Evolutionary conservation across 2,113 vertebrate species (phyloP), one percentile per base, ranked within the genome.

Genomic region (Coryphaenoides rupestris): DNA sequence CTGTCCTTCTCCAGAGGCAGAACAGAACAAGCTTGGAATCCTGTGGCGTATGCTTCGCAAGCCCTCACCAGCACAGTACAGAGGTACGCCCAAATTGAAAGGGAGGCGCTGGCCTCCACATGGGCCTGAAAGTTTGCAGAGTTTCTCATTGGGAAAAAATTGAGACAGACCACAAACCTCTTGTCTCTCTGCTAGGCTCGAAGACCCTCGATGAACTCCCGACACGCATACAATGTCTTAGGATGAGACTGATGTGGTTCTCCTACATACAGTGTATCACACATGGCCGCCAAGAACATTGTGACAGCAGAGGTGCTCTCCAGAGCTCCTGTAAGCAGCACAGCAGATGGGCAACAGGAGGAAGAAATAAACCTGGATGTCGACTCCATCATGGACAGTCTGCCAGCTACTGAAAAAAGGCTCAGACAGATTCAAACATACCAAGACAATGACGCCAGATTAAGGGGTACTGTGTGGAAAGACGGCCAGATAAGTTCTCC

Each of bases 111-210:
- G 13, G 57, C 66, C 26, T 17, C 53, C 13, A 65, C 62, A 52
- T 69, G 54, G 71, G 60, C 49, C 26, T 73, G 71, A 68, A 52
- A 40, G 24, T 66, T 66, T 12, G 5, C 28, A 22, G 52, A 62
- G n/a, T 66, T 57, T 4, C 54, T 72, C 9, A 56, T 52, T 5
- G 63, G 70, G 2, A 22, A 55, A 21, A 21, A 19, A 19, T 66
- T 1, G 58, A 65, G 22, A 66, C 50, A 2, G 64, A 72, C 17
- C 52, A 62, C 13, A 72, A 72, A 13, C 70, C 64, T 21, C 47
- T 72, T 19, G 26, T 67, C 5, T 19, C 50, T 1, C 58, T 66
- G 17, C 16, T 65, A 4, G 59, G 63, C 22, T 33, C 45, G 19
- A 28, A 63, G 15, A 56, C 4, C 12, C 21, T 69, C 16, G 67